Conservation (phyloP, 2,888 invertebrate genomes). For the Fissipunctia ypsillon region DNA sequence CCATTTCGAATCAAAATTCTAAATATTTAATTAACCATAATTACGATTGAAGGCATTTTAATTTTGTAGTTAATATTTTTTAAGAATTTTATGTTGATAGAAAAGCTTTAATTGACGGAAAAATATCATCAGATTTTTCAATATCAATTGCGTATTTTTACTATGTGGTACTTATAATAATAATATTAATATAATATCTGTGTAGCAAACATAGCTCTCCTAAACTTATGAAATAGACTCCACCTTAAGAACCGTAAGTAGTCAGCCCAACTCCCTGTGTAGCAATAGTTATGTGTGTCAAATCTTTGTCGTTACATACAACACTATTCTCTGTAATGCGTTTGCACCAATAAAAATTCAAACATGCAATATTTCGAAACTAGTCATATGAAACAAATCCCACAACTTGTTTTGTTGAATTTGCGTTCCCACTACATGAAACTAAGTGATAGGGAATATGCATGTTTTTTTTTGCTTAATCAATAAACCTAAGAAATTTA, state of each 20-base stretch:
- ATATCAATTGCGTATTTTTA: constrained; percentile 64
- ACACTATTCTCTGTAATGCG: constrained; percentile 13
- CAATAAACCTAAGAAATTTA: background rate
- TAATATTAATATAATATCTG: constrained; percentile 60
- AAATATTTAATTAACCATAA: constrained; percentile 53
- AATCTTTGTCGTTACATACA: constrained; percentile 39
- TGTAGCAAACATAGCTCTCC: constrained; percentile 60
- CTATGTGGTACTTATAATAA: constrained; percentile 64
- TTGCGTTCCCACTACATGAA: background rate
- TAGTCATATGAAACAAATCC: constrained; percentile 2
- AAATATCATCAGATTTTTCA: constrained; percentile 61
- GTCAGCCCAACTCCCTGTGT: constrained; percentile 49
- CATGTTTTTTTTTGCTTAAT: background rate
- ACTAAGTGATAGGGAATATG: background rate
- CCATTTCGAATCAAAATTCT: constrained; percentile 51
- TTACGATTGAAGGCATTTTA: constrained; percentile 69
- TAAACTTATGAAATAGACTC: constrained; percentile 45
- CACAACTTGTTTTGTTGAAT: background rate
- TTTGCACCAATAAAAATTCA: background rate
- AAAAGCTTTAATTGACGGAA: constrained; percentile 70
- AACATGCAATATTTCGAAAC: constrained; percentile 12
- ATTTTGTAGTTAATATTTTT: constrained; percentile 66
- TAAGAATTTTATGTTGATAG: constrained; percentile 67
- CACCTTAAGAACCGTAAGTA: constrained; percentile 39
- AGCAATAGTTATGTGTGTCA: constrained; percentile 51